Conservation (phyloP, 2,113 vertebrate genomes). For the Tachysurus fulvidraco region DNA sequence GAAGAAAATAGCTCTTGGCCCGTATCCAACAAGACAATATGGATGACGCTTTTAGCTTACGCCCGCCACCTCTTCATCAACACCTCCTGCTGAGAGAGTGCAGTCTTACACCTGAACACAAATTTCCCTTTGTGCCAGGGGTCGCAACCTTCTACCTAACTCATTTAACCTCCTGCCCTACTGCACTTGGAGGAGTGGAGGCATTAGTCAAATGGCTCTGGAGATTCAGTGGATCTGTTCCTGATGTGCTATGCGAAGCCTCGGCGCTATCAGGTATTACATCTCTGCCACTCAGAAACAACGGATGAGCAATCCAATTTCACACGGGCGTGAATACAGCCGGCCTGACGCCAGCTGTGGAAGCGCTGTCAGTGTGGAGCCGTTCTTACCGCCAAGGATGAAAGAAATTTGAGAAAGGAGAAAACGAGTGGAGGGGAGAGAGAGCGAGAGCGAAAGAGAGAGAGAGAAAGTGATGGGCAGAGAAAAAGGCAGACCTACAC, state of each 20-base stretch:
- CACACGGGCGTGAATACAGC: constrained; percentile 69
- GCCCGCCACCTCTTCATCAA: constrained; percentile 2
- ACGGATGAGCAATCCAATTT: constrained; percentile 78
- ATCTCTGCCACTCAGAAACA: constrained; percentile 72
- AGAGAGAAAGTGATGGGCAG: constrained; percentile 34
- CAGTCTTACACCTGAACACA: constrained; percentile 8
- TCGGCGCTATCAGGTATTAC: constrained; percentile 68
- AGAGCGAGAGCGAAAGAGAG: background rate
- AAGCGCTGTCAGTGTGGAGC: constrained; percentile 58
- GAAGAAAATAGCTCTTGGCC: constrained; percentile 38
- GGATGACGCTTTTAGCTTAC: constrained; percentile 15
- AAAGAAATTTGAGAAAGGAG: constrained; percentile 56
- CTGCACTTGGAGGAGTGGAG: constrained; percentile 11
- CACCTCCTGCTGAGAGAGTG: background rate
- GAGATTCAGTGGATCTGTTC: constrained; percentile 33
- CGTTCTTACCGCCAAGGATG: constrained; percentile 50
- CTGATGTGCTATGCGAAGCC: constrained; percentile 13
- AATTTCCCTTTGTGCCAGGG: constrained; percentile 15
- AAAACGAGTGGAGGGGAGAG: background rate
- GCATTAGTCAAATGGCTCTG: constrained; percentile 30
- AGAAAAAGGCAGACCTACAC: constrained; percentile 31
- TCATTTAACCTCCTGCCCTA: constrained; percentile 30
- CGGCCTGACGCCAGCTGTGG: constrained; percentile 54
- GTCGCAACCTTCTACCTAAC: constrained; percentile 15
- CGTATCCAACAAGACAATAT: constrained; percentile 37